These are phyloP conservation scores for Drosophila pallidifrons DNA, from an alignment of 1,140 invertebrate species.

Conservation along the genomic window DNA sequence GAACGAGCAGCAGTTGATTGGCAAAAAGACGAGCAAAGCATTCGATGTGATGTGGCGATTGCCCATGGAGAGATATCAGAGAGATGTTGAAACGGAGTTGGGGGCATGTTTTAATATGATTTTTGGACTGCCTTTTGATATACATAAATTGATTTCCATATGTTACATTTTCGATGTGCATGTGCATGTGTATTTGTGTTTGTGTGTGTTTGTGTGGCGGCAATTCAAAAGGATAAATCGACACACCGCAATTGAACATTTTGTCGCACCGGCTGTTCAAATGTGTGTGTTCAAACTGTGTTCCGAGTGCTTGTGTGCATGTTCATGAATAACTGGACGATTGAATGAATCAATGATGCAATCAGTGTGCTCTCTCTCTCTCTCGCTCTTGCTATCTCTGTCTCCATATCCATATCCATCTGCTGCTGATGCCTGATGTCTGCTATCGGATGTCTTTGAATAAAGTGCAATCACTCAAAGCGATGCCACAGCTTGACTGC, in stretches of 20 bases:
- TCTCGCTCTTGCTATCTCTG: neutral
- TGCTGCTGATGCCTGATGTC: too few relatives aligned
- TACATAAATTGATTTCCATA: slow-evolving; percentile 67
- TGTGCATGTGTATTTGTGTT: too few relatives aligned
- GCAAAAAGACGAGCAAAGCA: slow-evolving; percentile 40
- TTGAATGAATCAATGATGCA: slow-evolving; percentile 22
- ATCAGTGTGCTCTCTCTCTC: neutral
- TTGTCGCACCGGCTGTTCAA: slow-evolving; percentile 8
- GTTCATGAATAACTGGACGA: slow-evolving; percentile 25
- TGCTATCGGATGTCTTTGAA: neutral
- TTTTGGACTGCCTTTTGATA: slow-evolving; percentile 57
- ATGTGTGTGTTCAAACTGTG: neutral
- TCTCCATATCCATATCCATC: too few relatives aligned
- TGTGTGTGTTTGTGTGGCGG: neutral
- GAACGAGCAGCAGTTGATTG: slow-evolving; percentile 71
- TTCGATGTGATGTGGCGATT: slow-evolving; percentile 1
- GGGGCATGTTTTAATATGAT: slow-evolving; percentile 62
- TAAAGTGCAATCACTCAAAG: slow-evolving; percentile 1
- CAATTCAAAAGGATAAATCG: slow-evolving; percentile 20
- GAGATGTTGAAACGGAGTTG: neutral
- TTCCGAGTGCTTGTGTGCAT: neutral
- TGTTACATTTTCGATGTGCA: slow-evolving; percentile 3
- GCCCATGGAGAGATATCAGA: slow-evolving; percentile 3
- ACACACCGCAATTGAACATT: slow-evolving; percentile 19
- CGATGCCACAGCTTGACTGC: neutral